phyloP scores from a whole-genome alignment of 1,140 invertebrate genomes.

The Platyscapa corneri region DNA sequence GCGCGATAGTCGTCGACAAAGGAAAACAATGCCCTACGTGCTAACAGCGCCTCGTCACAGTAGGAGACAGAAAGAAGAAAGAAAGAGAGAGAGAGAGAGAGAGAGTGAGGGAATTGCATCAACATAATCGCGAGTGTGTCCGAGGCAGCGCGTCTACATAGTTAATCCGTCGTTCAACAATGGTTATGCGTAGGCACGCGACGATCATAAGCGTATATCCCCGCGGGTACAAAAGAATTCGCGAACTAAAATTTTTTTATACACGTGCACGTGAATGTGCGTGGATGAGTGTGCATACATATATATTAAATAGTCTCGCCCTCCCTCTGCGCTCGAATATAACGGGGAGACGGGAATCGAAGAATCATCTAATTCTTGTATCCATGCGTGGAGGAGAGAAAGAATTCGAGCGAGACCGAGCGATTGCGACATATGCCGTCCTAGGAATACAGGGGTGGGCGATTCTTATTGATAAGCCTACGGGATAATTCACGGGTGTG shows the following conservation, averaged over 20 bases:
- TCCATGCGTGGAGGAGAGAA: background rate
- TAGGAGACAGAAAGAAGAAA: conserved; percentile 11
- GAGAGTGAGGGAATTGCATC: conserved; percentile 11
- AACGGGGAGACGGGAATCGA: conserved; percentile 31
- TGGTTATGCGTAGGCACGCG: conserved; percentile 45
- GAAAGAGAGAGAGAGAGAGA: conserved; percentile 8
- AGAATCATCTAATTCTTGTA: conserved; percentile 50
- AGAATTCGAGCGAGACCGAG: background rate
- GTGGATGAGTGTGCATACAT: background rate
- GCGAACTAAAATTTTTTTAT: background rate
- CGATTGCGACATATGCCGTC: conserved; percentile 43
- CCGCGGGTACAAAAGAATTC: conserved; percentile 34
- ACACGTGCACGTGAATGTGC: background rate
- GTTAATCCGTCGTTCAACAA: conserved; percentile 42
- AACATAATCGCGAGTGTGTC: conserved; percentile 1
- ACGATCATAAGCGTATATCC: conserved; percentile 5
- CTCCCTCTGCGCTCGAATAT: background rate
- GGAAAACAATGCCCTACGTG: conserved; percentile 45
- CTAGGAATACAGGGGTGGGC: background rate
- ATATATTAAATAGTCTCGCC: background rate
- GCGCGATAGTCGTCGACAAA: conserved; percentile 37
- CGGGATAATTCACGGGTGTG: conserved; percentile 2
- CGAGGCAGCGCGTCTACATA: conserved; percentile 13
- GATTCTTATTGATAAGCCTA: conserved; percentile 36
- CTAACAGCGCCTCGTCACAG: conserved; percentile 14